Base-by-base conservation (phyloP, 2,113 vertebrate genomes). In the Collichthys lucidus region DNA sequence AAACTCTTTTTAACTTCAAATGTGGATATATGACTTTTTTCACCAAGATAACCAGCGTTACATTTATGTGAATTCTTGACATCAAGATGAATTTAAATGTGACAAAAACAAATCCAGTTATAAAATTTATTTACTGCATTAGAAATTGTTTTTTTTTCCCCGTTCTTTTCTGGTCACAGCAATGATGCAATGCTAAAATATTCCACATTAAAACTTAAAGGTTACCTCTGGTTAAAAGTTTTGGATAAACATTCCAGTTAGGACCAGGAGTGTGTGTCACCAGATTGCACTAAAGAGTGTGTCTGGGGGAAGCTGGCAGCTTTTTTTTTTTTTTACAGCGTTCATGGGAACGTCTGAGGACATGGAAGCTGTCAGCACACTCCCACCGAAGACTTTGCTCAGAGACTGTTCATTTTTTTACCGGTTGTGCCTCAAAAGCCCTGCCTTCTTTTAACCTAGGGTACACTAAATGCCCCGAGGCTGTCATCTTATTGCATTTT, bases 401-500 rank as follows among this genome's bases (percentile, higher is more conserved):
- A 11, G 74, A 77, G 62, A 68, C 72, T 49, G 68, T 84, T 88
- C 68, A 80, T 59, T 67, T 75, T 75, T 67, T 56, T 67, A 63
- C 62, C 42, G 16, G 17, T 68, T 85, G 56, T 61, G 40, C 64
- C 56, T 26, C 46, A 82, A 88, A 80, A 82, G 71, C 78, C 62
- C 74, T 19, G 74, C 74, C 81, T 83, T 50, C 65, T 63, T 87
- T 89, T 74, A 83, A 78, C 84, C 82, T 55, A 86, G 86, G 56
- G 15, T 60, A 63, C 69, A 52, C 79, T 52, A 74, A 86, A 77
- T 64, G 71, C 80, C 86, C 84, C 11, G 8, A 75, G 75, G 83
- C 88, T 90, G 89, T 93, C 92, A 85, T 88, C 84, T 90, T 84
- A 86, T 49, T 61, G 73, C 89, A 85, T 89, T 94, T 86, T 91